Conservation (phyloP, 2,113 vertebrate species). For the Spermophilus dauricus region DNA sequence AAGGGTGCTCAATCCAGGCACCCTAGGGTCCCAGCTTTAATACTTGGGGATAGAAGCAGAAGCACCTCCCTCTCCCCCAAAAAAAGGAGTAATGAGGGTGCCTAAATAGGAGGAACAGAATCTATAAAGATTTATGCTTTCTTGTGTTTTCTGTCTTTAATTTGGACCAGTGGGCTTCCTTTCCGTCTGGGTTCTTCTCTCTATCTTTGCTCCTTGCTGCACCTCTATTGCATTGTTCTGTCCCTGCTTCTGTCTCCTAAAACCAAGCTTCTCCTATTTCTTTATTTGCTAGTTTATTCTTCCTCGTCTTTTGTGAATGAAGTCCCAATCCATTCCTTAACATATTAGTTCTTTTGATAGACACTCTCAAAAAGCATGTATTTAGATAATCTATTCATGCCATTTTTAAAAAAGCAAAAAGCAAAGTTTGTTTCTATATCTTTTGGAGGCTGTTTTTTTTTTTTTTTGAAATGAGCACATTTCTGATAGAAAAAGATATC, state of each 20-base stretch:
- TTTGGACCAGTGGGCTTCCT: background rate
- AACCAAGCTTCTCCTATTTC: background rate
- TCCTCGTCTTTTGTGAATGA: background rate
- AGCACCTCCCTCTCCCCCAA: background rate
- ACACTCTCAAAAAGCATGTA: background rate
- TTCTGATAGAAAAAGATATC: background rate
- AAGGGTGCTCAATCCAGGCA: background rate
- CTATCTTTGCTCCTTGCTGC: background rate
- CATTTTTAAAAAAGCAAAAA: background rate
- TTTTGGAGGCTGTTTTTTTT: background rate
- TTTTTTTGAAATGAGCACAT: background rate
- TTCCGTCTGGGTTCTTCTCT: too few species aligned
- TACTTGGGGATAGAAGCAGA: background rate
- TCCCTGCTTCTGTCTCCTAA: background rate
- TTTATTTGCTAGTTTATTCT: background rate
- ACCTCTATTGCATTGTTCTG: background rate
- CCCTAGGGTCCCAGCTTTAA: background rate
- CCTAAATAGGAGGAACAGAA: background rate
- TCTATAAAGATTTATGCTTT: background rate
- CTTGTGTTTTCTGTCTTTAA: background rate
- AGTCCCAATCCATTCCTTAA: background rate
- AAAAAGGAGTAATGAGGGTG: background rate
- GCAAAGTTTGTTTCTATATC: background rate
- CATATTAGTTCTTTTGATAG: background rate
- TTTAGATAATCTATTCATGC: background rate